Evolutionary conservation across 35 echinoderm and acorn worm genomes (phyloP).

Genomic region (Diadema setosum): DNA sequence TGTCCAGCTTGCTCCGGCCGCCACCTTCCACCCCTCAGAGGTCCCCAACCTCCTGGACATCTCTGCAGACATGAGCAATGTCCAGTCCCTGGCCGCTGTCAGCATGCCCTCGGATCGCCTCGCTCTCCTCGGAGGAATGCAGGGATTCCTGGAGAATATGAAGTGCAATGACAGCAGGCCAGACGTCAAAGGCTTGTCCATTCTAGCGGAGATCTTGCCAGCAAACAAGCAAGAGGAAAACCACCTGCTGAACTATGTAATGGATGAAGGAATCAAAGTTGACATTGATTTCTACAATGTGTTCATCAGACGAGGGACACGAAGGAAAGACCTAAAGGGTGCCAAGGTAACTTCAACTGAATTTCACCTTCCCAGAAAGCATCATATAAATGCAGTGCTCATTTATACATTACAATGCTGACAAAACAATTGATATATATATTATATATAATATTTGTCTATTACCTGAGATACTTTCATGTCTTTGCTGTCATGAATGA

Average conservation of each 20-base stretch:
- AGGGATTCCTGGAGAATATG: slow-evolving; percentile 71
- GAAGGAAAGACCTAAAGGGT: slow-evolving; percentile 50
- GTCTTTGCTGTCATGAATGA: too few relatives aligned
- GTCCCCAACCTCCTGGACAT: slow-evolving; percentile 73
- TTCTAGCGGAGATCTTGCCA: slow-evolving; percentile 69
- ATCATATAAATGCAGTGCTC: too few relatives aligned
- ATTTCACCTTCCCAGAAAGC: too few relatives aligned
- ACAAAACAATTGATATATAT: too few relatives aligned
- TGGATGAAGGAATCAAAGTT: slow-evolving; percentile 38
- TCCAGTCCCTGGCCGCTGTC: slow-evolving; percentile 51
- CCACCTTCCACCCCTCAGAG: background rate
- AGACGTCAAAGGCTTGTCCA: slow-evolving; percentile 62
- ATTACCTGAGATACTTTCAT: too few relatives aligned
- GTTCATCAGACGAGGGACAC: slow-evolving; percentile 61
- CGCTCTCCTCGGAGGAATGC: slow-evolving; percentile 57
- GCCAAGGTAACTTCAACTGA: slow-evolving; percentile 96
- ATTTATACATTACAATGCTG: too few relatives aligned
- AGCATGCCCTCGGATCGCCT: slow-evolving; percentile 43
- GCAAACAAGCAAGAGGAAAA: slow-evolving; percentile 48
- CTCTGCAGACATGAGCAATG: slow-evolving; percentile 36
- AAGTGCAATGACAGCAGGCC: slow-evolving; percentile 50
- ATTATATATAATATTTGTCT: too few relatives aligned
- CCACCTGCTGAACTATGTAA: slow-evolving; percentile 45
- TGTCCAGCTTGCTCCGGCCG: background rate
- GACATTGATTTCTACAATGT: slow-evolving; percentile 95